Evolutionary conservation across 2,797 vertebrate species (phyloP), one percentile per base, ranked within the genome.

Genomic region (Ambastaia sidthimunki): DNA sequence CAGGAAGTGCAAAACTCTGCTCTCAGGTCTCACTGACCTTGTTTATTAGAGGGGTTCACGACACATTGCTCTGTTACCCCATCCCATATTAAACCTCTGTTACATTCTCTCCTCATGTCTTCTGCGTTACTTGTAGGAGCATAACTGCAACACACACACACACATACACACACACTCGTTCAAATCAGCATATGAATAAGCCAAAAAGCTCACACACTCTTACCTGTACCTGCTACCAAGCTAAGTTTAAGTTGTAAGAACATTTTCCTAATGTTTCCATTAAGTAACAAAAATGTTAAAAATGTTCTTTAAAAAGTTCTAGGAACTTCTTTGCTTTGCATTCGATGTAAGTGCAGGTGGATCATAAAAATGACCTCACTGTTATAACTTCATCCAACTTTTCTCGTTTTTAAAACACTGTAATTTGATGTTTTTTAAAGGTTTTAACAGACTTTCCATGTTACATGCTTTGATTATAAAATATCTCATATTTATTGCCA

Each of bases 51-150:
- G 9, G 92, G 92, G 75, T 94, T 96, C 11, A 91, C 85, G 76
- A 98, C 94, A 86, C 97, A 99, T 90, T 94, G 93, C 88, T 96
- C 96, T 76, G 91, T 90, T 77, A 90, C 93, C 86, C 93, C 96
- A 72, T 99, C 96, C 97, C 97, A 99, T 71, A 96, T 92, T 89
- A 95, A 93, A 28, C 96, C 96, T 76, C 89, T 91, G 73, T 94
- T 94, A 87, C 97, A 99, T 37, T 94, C 92, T 86, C 94, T 95
- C 81, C 93, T 93, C 78, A 94, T 85, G 85, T 95, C 93, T 9
- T 94, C 91, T 71, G 94, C 93, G 23, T 87, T 91, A 41, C 65
- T 82, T 37, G 85, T 86, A 0, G 88, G 89, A 70, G 87, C 91
- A 82, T 92, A 94, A 80, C 93, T 94, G 88, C 57, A 65, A 0